Evolutionary conservation across 2,113 vertebrate genomes (phyloP).

Genomic region (Kobus ellipsiprymnus): DNA sequence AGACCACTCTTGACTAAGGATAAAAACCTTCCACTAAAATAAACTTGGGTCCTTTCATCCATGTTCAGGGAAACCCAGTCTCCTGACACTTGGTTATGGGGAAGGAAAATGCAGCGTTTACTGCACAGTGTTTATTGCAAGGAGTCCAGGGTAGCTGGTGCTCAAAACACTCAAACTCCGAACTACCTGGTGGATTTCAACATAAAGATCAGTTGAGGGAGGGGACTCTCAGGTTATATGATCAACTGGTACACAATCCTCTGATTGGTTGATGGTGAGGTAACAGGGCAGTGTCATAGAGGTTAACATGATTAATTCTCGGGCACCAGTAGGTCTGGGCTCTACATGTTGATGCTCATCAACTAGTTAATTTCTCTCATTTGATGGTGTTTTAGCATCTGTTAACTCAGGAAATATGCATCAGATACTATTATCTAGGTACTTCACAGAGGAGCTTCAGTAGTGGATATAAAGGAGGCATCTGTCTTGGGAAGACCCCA

Average conservation of each 20-base stretch:
- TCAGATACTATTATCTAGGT: not conserved
- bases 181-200: not conserved
- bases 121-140: not conserved
- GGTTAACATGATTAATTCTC: not conserved
- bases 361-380: not conserved
- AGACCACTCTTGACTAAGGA: not conserved
- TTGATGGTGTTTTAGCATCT: not conserved
- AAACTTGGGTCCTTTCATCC: not conserved
- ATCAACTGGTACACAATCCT: not conserved
- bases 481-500: not conserved
- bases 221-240: not conserved
- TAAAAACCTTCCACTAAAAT: not conserved
- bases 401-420: not conserved
- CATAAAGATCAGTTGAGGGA: not conserved
- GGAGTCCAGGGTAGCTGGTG: not conserved
- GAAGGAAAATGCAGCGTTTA: not conserved
- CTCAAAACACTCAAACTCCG: not conserved
- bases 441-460: not conserved
- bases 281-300: not conserved
- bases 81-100: not conserved
- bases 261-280: not conserved
- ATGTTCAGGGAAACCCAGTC: not conserved
- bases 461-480: not conserved
- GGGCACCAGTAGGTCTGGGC: not conserved
- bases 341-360: not conserved